Evolutionary conservation across 1,140 invertebrate genomes (phyloP), one percentile per base, ranked within the genome.

Genomic region (Bombyx mori): DNA sequence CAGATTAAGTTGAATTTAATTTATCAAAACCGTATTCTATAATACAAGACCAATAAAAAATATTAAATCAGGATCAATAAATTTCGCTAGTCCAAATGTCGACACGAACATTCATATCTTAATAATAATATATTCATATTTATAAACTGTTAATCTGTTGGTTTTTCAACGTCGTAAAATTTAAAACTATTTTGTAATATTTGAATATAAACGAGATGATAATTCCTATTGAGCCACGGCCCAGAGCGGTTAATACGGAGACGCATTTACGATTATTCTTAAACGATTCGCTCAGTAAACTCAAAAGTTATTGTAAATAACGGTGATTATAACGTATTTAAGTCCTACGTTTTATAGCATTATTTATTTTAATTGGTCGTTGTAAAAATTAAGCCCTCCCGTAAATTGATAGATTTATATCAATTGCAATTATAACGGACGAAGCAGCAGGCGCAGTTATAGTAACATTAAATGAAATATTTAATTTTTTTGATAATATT

Each of bases 231-330:
- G 50, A 63, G 60, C 52, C 58, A 56, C 52, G 52, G 45, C 47
- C 62, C 26, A 48, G 52, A 49, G 45, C 58, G 56, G 56, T 57
- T 52, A 57, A 54, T 58, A 52, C 54, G 59, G 57, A 54, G 57
- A 67, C 62, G 63, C 58, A 64, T 69, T 66, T 69, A 68, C 56
- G 65, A 65, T 66, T 61, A 61, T 64, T 59, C 52, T 58, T 57
- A 62, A 60, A 61, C 55, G 56, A 67, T 61, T 57, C 65, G 65
- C 61, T 64, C 64, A 47, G 56, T 43, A 42, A 54, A 52, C 52
- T 35, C 26, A 35, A 35, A 35, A 35, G 26, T 35, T 35, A 35
- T 35, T 35, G 26, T 35, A 35, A 35, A 35, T 35, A 35, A 35
- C 26, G 26, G 26, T 35, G 26, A 35, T 35, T 35, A 35, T 35